Conservation (phyloP, 2,797 vertebrate genomes). For the Chaenodraco wilsoni region DNA sequence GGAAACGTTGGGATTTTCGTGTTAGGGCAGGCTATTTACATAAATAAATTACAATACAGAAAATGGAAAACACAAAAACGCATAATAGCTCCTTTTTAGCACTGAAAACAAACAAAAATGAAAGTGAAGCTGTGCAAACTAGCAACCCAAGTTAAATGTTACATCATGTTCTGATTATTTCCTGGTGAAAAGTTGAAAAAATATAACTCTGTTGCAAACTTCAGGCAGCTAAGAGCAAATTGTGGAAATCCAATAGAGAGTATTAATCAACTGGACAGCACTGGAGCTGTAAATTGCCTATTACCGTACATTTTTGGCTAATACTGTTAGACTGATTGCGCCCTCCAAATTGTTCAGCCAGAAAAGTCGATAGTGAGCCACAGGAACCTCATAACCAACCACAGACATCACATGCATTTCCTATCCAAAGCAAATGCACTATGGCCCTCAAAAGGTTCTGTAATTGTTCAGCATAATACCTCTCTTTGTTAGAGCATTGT, state of each 20-base stretch:
- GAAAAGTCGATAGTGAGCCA: neutral
- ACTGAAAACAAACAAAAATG: too few relatives aligned
- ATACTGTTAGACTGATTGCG: neutral
- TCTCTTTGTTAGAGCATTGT: slow-evolving; percentile 29
- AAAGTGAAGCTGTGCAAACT: too few relatives aligned
- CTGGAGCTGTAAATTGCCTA: neutral
- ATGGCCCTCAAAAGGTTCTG: slow-evolving; percentile 13
- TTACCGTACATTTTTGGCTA: neutral
- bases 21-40: too few relatives aligned
- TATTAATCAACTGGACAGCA: neutral
- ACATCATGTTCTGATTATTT: too few relatives aligned
- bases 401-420: slow-evolving; percentile 6
- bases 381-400: slow-evolving; percentile 5
- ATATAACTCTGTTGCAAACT: neutral
- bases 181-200: too few relatives aligned
- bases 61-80: too few relatives aligned
- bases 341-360: neutral
- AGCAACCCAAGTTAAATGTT: too few relatives aligned
- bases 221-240: neutral
- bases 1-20: too few relatives aligned
- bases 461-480: slow-evolving; percentile 29
- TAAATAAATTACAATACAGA: too few relatives aligned
- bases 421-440: neutral
- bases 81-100: too few relatives aligned
- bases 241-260: too few relatives aligned